Conservation (phyloP, 37 sponge, comb jelly and placozoan genomes). For the Ephydatia muelleri region DNA sequence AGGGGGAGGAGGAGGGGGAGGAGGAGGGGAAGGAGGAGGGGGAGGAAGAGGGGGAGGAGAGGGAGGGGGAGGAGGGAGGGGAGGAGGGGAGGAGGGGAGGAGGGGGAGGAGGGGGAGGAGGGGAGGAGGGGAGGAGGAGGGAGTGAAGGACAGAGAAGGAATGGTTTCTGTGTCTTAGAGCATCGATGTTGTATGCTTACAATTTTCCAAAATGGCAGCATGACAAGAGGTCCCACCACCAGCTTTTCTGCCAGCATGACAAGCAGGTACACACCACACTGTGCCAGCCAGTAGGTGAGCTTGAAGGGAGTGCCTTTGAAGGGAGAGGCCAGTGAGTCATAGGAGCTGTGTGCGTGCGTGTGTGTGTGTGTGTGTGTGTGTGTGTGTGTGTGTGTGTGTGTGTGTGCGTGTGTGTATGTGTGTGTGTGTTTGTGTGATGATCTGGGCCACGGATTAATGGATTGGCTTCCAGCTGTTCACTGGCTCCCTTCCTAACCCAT, state of each 20-base stretch:
- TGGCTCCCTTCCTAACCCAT: no score
- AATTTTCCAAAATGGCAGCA: conserved; percentile 63
- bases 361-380: neutral
- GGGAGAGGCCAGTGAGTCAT: neutral
- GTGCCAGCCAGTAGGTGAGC: conserved; percentile 61
- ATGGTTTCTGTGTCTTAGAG: neutral
- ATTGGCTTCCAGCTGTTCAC: no score
- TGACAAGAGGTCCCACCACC: conserved; percentile 46
- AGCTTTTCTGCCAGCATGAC: conserved; percentile 69
- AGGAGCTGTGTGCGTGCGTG: neutral
- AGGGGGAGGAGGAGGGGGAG: conserved; percentile 6
- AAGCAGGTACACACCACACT: conserved; percentile 66
- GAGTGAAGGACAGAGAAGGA: neutral
- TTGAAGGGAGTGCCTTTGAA: conserved; percentile 52
- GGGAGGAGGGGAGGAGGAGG: neutral
- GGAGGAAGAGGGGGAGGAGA: conserved; percentile 3
- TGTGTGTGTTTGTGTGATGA: no score
- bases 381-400: neutral
- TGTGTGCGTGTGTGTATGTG: no score
- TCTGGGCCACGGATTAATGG: no score
- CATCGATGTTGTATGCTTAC: conserved; percentile 19
- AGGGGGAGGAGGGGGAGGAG: neutral
- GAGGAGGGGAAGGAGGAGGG: neutral
- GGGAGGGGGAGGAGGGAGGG: neutral
- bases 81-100: neutral